phyloP scores from a whole-genome alignment of 2,888 invertebrate genomes.

The Octonoba sinensis region DNA sequence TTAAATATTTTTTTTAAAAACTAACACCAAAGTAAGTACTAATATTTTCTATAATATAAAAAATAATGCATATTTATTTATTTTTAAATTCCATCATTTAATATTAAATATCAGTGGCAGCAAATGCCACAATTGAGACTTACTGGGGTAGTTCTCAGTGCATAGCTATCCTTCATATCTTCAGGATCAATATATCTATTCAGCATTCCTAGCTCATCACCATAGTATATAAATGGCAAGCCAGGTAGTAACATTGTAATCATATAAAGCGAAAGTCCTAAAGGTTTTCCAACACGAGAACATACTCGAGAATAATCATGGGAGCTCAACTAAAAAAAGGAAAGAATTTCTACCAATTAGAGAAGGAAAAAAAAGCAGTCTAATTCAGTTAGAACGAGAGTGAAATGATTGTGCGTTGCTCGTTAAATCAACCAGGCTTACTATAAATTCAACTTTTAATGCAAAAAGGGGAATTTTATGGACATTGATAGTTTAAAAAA shows the following conservation, averaged over 20 bases:
- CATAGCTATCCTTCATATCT: conserved; percentile 53
- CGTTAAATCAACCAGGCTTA: no score
- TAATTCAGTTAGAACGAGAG: no score
- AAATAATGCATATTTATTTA: not conserved
- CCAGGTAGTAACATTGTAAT: conserved; percentile 58
- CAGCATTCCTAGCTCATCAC: conserved; percentile 66
- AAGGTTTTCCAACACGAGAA: conserved; percentile 39
- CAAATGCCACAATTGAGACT: conserved; percentile 6
- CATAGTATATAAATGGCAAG: conserved; percentile 65
- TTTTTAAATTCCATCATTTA: not conserved
- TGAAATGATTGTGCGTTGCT: no score
- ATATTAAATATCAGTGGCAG: not conserved
- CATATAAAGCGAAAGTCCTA: conserved; percentile 52
- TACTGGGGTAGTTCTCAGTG: conserved; percentile 54
- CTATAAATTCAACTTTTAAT: no score
- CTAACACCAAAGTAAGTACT: no score
- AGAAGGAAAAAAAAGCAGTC: no score
- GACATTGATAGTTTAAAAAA: no score
- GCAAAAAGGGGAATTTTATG: no score
- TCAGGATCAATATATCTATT: conserved; percentile 28
- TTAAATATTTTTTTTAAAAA: no score
- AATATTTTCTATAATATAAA: no score
- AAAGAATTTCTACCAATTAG: not conserved
- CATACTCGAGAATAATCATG: conserved; percentile 62
- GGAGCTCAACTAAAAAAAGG: conserved; percentile 52